phyloP scores from a whole-genome alignment of 2,797 vertebrate genomes.

The Ceyx erithaca region DNA sequence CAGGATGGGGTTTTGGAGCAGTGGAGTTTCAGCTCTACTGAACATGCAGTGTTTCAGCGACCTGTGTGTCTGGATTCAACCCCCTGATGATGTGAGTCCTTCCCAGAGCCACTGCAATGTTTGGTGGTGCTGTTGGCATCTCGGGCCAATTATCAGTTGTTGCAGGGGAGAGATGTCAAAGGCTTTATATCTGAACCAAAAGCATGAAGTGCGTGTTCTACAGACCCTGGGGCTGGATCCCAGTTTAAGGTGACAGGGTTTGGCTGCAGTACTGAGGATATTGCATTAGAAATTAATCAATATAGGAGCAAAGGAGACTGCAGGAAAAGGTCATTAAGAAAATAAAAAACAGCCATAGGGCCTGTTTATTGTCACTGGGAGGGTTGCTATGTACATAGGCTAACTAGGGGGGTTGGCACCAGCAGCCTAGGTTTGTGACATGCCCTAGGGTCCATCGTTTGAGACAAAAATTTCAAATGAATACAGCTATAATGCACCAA shows the following conservation, averaged over 20 bases:
- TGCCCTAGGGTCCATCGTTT: not conserved
- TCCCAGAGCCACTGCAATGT: not conserved
- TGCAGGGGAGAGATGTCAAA: not conserved
- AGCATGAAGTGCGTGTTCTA: rapidly evolving
- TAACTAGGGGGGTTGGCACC: not conserved
- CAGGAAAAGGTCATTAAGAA: not conserved
- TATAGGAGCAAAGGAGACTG: not conserved
- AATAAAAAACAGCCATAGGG: not conserved
- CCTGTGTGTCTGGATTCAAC: not conserved
- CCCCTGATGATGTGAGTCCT: not conserved
- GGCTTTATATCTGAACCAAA: not conserved
- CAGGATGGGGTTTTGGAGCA: not conserved
- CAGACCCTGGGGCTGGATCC: not conserved
- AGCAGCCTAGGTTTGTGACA: not conserved
- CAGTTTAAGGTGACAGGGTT: not conserved
- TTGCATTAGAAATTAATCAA: not conserved
- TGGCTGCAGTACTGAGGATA: not conserved
- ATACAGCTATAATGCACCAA: not conserved
- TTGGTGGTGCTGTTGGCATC: not conserved
- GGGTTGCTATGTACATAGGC: not conserved
- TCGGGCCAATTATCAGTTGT: rapidly evolving
- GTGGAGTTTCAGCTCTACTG: no score
- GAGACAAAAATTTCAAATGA: not conserved
- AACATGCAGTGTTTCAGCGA: not conserved
- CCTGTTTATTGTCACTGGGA: not conserved